Conservation (phyloP, 2,113 vertebrate genomes). For the Macrotis lagotis region DNA sequence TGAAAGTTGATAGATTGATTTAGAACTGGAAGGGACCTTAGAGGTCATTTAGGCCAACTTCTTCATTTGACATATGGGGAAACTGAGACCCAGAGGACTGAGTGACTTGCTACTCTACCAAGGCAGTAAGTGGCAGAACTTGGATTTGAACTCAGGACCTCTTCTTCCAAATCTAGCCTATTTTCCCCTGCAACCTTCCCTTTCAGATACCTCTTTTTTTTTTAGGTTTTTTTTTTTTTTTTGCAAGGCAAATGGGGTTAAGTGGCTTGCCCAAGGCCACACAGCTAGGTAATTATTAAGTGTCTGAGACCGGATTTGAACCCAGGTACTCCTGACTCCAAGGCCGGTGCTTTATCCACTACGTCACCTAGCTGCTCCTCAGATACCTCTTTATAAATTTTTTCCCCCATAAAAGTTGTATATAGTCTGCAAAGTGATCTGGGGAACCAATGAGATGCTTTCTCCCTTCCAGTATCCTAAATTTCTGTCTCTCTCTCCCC, state of each 20-base stretch:
- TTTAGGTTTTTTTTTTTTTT: no score
- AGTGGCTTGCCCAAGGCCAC: no score
- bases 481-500: neutral
- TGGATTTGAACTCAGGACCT: neutral
- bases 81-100: neutral
- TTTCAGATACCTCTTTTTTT: neutral
- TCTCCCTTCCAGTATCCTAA: constrained; percentile 40
- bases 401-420: neutral
- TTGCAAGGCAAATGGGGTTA: no score
- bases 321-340: no score
- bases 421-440: neutral
- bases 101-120: neutral
- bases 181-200: neutral
- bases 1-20: no score
- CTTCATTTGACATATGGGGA: neutral
- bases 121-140: neutral
- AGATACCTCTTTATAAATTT: no score
- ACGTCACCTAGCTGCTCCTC: no score
- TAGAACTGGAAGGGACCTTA: neutral
- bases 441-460: neutral
- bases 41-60: neutral
- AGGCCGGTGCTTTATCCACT: no score
- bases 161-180: neutral
- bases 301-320: no score
- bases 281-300: no score